Conservation (phyloP, 2,888 invertebrate species). For the Nephrotoma flavescens region DNA sequence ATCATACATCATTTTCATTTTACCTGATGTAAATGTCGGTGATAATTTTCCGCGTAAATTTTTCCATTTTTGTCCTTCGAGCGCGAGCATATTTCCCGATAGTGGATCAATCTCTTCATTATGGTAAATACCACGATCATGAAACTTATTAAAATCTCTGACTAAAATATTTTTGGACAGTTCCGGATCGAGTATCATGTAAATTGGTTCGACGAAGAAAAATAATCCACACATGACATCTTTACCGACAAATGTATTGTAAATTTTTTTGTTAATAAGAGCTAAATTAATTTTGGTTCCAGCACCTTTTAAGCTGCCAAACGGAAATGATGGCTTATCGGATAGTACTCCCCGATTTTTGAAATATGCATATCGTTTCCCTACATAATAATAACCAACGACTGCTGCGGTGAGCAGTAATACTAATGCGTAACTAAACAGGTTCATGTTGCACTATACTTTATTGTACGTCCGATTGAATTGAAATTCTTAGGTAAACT, state of each 20-base stretch:
- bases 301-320: constrained; percentile 18
- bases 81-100: constrained; percentile 28
- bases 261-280: constrained; percentile 15
- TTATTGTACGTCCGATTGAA: neutral
- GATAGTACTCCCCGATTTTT: constrained; percentile 18
- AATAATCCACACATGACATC: constrained; percentile 10
- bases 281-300: constrained; percentile 15
- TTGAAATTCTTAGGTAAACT: too few species aligned
- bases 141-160: constrained; percentile 23
- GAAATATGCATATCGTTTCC: constrained; percentile 17
- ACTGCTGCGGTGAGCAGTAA: too few species aligned
- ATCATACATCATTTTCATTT: constrained; percentile 19
- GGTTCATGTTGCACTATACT: neutral
- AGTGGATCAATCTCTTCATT: constrained; percentile 27
- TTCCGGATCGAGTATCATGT: constrained; percentile 20
- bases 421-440: too few species aligned
- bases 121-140: constrained; percentile 23
- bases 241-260: constrained; percentile 10
- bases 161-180: constrained; percentile 21
- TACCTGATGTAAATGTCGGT: constrained; percentile 5
- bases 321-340: constrained; percentile 20
- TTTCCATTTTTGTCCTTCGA: constrained; percentile 11
- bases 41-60: constrained; percentile 13
- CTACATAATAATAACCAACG: neutral
- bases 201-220: neutral